Percentiles rank a stretch among this genome's conserved stretches.
Evolutionary conservation across 64 coral and sea anemone genomes (phyloP).

Genomic region (Montipora cactus): DNA sequence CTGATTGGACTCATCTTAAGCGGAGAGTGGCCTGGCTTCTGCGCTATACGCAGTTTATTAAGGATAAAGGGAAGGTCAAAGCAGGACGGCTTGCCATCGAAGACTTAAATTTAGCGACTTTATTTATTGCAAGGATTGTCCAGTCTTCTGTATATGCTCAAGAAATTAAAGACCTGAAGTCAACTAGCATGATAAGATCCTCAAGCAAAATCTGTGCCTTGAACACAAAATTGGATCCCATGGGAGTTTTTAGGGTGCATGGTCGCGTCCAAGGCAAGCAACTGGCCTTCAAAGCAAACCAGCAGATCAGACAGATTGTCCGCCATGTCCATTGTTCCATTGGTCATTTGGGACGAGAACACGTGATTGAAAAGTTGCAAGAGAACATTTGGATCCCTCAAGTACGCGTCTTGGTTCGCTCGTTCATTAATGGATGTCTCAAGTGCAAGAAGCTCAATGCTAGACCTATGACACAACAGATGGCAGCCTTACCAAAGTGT

Average conservation of each 20-base stretch:
- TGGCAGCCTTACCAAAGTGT: conserved; percentile 25
- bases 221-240: not conserved
- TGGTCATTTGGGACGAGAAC: conserved; percentile 58
- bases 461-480: conserved; percentile 39
- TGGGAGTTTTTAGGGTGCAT: not conserved
- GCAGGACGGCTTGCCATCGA: not conserved
- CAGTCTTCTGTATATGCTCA: not conserved
- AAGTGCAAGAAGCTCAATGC: conserved; percentile 1
- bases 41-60: not conserved
- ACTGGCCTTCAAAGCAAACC: not conserved
- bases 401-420: conserved; percentile 29
- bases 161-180: conserved; percentile 27
- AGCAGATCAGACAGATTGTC: not conserved
- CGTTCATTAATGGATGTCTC: not conserved
- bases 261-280: not conserved
- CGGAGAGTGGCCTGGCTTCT: conserved; percentile 42
- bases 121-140: not conserved
- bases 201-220: conserved; percentile 19
- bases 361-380: conserved; percentile 39
- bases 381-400: conserved; percentile 56
- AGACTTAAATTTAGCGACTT: not conserved
- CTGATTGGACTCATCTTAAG: conserved; percentile 8
- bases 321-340: conserved; percentile 1
- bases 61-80: not conserved
- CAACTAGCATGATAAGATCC: not conserved